A percentile compares a stretch with the other conserved stretches of the same genome.
Conservation (phyloP, 2,888 invertebrate genomes). For the Tetragonisca angustula region DNA sequence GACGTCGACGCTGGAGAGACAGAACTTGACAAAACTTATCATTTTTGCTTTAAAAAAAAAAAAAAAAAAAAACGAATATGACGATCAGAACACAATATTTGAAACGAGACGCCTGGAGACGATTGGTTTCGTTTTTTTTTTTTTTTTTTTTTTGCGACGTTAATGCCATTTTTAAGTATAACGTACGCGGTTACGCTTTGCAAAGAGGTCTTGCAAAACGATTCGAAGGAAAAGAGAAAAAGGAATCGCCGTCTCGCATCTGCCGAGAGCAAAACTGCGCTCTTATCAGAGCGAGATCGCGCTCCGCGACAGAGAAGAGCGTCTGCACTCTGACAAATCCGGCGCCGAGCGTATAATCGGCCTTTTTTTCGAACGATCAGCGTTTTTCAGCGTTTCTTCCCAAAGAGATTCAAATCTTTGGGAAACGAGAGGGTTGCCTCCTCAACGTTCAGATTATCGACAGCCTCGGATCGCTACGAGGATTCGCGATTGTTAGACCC, state of each 20-base stretch:
- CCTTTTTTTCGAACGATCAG: not conserved
- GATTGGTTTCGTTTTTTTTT: too few relatives aligned
- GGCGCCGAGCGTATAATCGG: not conserved
- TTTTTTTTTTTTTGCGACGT: too few relatives aligned
- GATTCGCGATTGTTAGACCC: not conserved
- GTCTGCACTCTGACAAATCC: not conserved
- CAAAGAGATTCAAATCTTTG: constrained; percentile 37
- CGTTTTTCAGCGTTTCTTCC: not conserved
- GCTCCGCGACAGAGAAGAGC: not conserved
- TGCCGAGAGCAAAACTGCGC: not conserved
- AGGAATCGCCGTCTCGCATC: not conserved
- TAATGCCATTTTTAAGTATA: too few relatives aligned
- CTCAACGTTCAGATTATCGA: not conserved
- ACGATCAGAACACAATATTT: too few relatives aligned
- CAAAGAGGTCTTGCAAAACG: too few relatives aligned
- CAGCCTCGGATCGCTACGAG: not conserved
- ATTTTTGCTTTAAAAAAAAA: too few relatives aligned
- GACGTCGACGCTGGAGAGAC: too few relatives aligned
- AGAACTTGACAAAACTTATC: too few relatives aligned
- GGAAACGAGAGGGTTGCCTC: not conserved
- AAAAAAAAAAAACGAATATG: too few relatives aligned
- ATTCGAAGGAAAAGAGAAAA: too few relatives aligned
- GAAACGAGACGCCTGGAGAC: too few relatives aligned
- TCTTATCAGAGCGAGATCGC: not conserved
- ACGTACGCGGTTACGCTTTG: too few relatives aligned